phyloP scores from a whole-genome alignment of 2,113 vertebrate species.

The Phalacrocorax aristotelis region DNA sequence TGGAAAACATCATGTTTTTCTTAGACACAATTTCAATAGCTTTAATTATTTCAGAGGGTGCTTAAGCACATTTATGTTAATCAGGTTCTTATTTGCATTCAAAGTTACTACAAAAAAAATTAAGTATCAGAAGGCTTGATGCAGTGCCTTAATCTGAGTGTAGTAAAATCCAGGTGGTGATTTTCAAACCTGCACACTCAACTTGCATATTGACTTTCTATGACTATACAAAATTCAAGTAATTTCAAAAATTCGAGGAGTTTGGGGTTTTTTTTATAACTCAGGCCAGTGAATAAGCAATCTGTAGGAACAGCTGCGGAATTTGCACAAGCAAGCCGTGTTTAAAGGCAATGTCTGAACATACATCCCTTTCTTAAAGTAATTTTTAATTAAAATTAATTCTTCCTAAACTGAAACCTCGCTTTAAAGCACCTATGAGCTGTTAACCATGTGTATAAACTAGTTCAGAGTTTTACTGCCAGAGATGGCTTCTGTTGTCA shows the following conservation, averaged over 20 bases:
- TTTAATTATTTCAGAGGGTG: not conserved
- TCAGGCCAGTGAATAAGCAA: not conserved
- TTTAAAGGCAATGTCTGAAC: not conserved
- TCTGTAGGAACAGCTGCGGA: not conserved
- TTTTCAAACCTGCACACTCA: not conserved
- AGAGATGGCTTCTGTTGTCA: constrained; percentile 14
- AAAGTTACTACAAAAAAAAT: not conserved
- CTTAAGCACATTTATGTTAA: not conserved
- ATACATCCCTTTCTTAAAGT: not conserved
- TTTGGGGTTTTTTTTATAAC: not conserved
- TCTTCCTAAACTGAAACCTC: not conserved
- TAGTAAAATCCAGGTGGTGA: not conserved
- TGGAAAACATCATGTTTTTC: not conserved
- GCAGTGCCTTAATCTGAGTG: not conserved
- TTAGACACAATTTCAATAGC: not conserved
- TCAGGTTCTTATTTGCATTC: not conserved
- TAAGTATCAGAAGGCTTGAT: not conserved
- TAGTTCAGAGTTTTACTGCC: constrained; percentile 4
- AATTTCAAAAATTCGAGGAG: not conserved
- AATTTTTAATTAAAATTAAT: not conserved
- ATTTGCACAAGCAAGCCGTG: not conserved
- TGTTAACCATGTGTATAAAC: not conserved
- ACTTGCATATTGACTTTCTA: not conserved
- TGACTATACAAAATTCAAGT: not conserved
- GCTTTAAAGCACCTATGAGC: not conserved